A percentile compares a stretch with the other conserved stretches of the same genome.
Conservation (phyloP, 2,113 vertebrate species). For the Oncorhynchus tshawytscha region DNA sequence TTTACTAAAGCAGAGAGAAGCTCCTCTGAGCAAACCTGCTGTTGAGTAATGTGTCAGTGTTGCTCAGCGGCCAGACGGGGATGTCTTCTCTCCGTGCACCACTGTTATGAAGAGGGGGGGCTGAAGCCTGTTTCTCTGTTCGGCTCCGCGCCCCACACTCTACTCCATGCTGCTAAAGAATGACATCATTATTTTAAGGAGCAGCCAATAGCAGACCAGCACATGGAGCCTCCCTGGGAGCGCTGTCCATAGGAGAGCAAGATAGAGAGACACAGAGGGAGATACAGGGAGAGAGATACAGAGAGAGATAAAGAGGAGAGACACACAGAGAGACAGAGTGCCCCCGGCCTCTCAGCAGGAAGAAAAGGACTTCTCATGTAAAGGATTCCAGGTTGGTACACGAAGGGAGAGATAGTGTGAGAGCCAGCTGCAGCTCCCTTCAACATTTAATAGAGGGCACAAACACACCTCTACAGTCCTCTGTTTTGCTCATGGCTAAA, state of each 20-base stretch:
- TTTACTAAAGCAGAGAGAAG: not conserved
- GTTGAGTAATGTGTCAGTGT: not conserved
- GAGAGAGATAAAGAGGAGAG: not conserved
- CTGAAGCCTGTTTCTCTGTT: not conserved
- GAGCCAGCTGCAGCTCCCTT: no score
- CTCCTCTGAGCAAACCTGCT: not conserved
- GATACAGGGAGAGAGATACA: no score
- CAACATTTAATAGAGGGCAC: no score
- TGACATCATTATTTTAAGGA: slow-evolving; percentile 73
- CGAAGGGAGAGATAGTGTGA: no score
- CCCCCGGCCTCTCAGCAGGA: no score
- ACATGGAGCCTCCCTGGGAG: slow-evolving; percentile 58
- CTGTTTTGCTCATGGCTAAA: no score
- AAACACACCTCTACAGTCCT: no score
- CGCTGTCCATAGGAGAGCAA: slow-evolving; percentile 22
- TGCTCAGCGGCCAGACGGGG: not conserved
- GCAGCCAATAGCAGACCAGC: slow-evolving; percentile 56
- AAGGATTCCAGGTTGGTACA: no score
- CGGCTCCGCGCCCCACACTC: not conserved
- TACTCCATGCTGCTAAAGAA: slow-evolving; percentile 57
- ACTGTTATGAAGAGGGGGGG: not conserved
- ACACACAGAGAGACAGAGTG: not conserved
- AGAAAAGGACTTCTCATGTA: no score
- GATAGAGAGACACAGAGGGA: not conserved
- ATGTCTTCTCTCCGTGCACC: not conserved